phyloP scores from a whole-genome alignment of 1,140 invertebrate genomes.

The Ganaspis sp. region DNA sequence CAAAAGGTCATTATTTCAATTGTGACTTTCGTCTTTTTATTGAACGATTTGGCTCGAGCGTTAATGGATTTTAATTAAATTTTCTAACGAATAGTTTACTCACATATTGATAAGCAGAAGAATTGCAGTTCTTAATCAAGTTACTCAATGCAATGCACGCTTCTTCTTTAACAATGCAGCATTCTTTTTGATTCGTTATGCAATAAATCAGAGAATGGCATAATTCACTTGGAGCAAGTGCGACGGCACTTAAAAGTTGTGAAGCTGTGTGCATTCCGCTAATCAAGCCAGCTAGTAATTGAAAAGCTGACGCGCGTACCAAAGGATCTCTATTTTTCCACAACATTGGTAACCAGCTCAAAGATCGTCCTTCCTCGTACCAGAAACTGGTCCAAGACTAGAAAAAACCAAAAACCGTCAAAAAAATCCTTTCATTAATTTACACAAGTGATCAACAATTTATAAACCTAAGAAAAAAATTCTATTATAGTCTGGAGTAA shows the following conservation, averaged over 20 bases:
- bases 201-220: constrained; percentile 63
- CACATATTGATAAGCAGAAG: constrained; percentile 63
- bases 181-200: constrained; percentile 63
- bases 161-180: constrained; percentile 70
- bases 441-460: too few species aligned
- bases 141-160: constrained; percentile 68
- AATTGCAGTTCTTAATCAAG: constrained; percentile 64
- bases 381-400: constrained; percentile 68
- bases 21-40: too few species aligned
- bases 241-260: constrained; percentile 69
- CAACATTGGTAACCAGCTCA: constrained; percentile 73
- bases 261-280: constrained; percentile 65
- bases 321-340: constrained; percentile 77
- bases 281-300: constrained; percentile 74
- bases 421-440: too few species aligned
- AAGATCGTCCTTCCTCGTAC: constrained; percentile 62
- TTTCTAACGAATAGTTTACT: constrained; percentile 43
- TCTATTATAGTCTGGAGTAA: too few species aligned
- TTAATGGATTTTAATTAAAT: too few species aligned
- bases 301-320: constrained; percentile 75
- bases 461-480: too few species aligned
- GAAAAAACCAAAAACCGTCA: constrained; percentile 39
- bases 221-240: constrained; percentile 61
- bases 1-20: too few species aligned
- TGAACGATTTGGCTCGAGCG: too few species aligned